Percentiles rank a stretch among this genome's conserved stretches.
Evolutionary conservation across 2,888 invertebrate genomes (phyloP).

Genomic region (Micropterix aruncella): DNA sequence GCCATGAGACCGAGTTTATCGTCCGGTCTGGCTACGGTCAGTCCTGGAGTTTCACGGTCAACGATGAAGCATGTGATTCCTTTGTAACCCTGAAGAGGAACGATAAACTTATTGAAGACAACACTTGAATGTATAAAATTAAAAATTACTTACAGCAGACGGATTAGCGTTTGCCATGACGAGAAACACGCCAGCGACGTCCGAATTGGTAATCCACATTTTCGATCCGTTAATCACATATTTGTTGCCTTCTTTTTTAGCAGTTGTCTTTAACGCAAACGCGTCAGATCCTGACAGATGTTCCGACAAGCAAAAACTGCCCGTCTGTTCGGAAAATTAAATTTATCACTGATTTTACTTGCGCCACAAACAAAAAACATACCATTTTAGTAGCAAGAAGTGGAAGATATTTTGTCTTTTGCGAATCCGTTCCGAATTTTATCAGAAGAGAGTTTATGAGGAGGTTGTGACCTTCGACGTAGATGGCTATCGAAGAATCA

Average conservation of each 20-base stretch:
- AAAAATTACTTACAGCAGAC: conserved; percentile 52
- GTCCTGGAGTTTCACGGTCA: conserved; percentile 74
- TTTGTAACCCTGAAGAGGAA: conserved; percentile 62
- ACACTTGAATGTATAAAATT: too few species aligned
- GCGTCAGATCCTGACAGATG: conserved; percentile 89
- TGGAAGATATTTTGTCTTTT: conserved; percentile 83
- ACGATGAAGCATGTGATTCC: conserved; percentile 95
- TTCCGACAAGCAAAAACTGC: conserved; percentile 89
- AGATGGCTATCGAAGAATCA: conserved; percentile 77
- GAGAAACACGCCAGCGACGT: conserved; percentile 81
- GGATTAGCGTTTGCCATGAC: conserved; percentile 92
- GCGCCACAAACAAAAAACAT: too few species aligned
- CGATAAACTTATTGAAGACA: too few species aligned
- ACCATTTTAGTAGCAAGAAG: conserved; percentile 73
- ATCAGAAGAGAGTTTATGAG: conserved; percentile 75
- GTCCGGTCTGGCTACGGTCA: conserved; percentile 81
- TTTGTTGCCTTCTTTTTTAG: conserved; percentile 77
- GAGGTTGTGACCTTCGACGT: conserved; percentile 93
- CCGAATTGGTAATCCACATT: conserved; percentile 98
- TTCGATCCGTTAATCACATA: conserved; percentile 88
- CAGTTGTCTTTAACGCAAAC: conserved; percentile 84
- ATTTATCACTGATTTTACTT: conserved; percentile 1
- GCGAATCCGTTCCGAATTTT: conserved; percentile 73
- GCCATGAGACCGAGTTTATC: conserved; percentile 87
- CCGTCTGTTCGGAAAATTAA: conserved; percentile 55